Evolutionary conservation across 2,888 invertebrate genomes (phyloP).

Genomic region (Nasonovia ribisnigri): DNA sequence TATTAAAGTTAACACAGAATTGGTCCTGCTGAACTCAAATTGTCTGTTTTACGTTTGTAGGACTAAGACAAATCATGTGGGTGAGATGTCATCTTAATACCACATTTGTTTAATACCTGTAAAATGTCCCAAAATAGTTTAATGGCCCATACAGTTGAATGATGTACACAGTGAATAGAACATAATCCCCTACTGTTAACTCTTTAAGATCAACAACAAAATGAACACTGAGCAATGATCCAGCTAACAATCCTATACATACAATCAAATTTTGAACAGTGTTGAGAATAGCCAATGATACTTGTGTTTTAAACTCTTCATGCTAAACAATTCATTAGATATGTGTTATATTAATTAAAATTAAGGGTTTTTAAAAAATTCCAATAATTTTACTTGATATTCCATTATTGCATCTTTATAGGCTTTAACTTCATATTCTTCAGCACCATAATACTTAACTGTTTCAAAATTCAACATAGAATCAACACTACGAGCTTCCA

Average conservation of each 20-base stretch:
- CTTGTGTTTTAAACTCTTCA: conserved; percentile 89
- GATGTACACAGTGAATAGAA: conserved; percentile 94
- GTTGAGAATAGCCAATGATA: conserved; percentile 91
- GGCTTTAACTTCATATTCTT: conserved; percentile 88
- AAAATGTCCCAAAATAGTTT: conserved; percentile 98
- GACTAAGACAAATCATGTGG: background rate
- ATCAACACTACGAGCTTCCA: conserved; percentile 92
- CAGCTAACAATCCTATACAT: conserved; percentile 85
- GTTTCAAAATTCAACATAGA: conserved; percentile 98
- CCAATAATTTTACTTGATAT: conserved; percentile 77
- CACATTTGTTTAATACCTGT: conserved; percentile 76
- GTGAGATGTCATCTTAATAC: background rate
- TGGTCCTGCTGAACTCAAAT: background rate
- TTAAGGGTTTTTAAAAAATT: background rate
- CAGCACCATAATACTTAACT: conserved; percentile 97
- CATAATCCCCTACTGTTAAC: conserved; percentile 94
- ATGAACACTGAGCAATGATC: conserved; percentile 89
- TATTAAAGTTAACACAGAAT: background rate
- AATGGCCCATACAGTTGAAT: conserved; percentile 94
- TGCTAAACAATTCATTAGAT: conserved; percentile 73
- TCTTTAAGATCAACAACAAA: conserved; percentile 80
- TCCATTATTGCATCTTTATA: conserved; percentile 87
- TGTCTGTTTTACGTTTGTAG: background rate
- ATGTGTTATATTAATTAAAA: background rate
- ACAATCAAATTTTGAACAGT: conserved; percentile 92